Conservation (phyloP, 2,888 invertebrate species). For the Catocala fraxini region DNA sequence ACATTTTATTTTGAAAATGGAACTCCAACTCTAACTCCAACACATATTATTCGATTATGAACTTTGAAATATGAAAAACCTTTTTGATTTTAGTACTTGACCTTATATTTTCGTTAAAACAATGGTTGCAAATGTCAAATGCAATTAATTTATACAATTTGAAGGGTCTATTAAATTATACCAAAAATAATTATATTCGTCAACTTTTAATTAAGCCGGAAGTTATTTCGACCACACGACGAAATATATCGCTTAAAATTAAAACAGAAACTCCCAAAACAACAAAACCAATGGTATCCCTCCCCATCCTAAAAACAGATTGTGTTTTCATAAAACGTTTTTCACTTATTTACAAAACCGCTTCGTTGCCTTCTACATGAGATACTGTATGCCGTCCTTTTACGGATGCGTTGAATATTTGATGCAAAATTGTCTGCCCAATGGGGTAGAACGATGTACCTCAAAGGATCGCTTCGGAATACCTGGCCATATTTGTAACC, state of each 20-base stretch:
- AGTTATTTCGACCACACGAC: not conserved
- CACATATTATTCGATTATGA: no score
- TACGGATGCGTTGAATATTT: conserved; percentile 54
- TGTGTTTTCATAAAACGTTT: conserved; percentile 48
- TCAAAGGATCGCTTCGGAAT: conserved; percentile 18
- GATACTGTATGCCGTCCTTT: conserved; percentile 41
- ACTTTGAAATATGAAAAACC: no score
- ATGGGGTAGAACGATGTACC: conserved; percentile 31
- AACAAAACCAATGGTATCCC: conserved; percentile 17
- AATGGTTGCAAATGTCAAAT: not conserved
- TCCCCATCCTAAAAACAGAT: conserved; percentile 34
- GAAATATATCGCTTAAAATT: conserved; percentile 20
- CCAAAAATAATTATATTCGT: conserved; percentile 1
- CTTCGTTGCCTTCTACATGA: conserved; percentile 46
- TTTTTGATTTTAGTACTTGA: no score
- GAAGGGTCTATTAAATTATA: not conserved
- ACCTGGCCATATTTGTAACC: conserved; percentile 25
- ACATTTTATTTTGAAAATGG: not conserved
- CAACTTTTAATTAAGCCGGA: conserved; percentile 13
- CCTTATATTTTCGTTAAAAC: no score
- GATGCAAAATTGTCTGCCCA: conserved; percentile 46
- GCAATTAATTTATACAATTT: not conserved
- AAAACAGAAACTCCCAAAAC: conserved; percentile 21
- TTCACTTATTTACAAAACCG: conserved; percentile 51
- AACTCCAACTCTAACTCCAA: no score